These are phyloP conservation scores for Thereva unica DNA, from an alignment of 2,888 invertebrate species.

Conservation along the genomic window DNA sequence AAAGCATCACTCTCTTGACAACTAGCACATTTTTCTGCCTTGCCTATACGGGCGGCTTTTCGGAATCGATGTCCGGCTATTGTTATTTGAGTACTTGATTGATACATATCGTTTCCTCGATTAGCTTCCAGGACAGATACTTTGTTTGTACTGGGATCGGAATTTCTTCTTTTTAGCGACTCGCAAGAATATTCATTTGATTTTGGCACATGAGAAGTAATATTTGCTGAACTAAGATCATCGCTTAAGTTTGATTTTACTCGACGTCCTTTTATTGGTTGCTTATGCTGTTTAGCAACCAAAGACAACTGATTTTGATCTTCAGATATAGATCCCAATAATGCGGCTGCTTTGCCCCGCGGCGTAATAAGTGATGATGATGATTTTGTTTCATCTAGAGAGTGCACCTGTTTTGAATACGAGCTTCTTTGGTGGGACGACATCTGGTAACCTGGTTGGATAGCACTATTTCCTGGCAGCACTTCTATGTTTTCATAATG, in stretches of 20 bases:
- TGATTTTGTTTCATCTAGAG: conserved; percentile 38
- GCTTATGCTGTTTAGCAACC: conserved; percentile 41
- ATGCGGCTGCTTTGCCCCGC: conserved; percentile 47
- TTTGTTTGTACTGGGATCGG: conserved; percentile 69
- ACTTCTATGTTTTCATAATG: conserved; percentile 44
- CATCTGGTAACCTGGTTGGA: conserved; percentile 11
- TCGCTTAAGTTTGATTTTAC: conserved; percentile 48
- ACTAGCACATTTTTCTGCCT: conserved; percentile 80
- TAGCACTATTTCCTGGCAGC: conserved; percentile 24
- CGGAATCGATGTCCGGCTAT: conserved; percentile 78
- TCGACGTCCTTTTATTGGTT: conserved; percentile 42
- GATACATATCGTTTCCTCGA: conserved; percentile 58
- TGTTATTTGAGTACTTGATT: conserved; percentile 60
- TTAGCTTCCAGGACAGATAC: conserved; percentile 54
- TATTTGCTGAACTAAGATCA: conserved; percentile 40
- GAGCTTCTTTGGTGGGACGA: conserved; percentile 43
- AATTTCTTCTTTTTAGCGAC: conserved; percentile 68
- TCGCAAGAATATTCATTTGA: conserved; percentile 36
- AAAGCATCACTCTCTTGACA: conserved; percentile 84
- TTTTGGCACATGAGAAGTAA: conserved; percentile 39
- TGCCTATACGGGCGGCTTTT: conserved; percentile 75
- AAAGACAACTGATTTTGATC: conserved; percentile 43
- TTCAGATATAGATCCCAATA: conserved; percentile 47
- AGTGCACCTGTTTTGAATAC: conserved; percentile 42
- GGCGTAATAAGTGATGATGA: conserved; percentile 37